These are phyloP conservation scores for Myripristis jacobus DNA, from an alignment of 2,797 vertebrate genomes.

Conservation along the genomic window DNA sequence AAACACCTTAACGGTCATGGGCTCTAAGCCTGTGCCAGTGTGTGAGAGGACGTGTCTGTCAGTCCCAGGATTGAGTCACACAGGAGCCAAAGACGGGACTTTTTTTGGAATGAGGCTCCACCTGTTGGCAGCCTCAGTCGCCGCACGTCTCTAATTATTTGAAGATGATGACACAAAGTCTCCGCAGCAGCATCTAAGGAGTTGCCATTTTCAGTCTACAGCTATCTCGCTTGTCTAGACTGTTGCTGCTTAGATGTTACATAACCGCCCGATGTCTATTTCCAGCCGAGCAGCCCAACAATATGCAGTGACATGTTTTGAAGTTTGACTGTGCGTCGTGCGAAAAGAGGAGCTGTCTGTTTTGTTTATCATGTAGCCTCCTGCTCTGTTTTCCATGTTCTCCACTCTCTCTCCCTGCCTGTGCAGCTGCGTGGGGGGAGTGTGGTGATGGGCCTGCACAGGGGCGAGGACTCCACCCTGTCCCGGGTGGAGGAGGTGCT, in stretches of 20 bases:
- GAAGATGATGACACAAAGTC: slow-evolving; percentile 1
- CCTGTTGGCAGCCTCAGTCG: slow-evolving; percentile 53
- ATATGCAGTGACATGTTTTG: slow-evolving; percentile 30
- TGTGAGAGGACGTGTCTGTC: background rate
- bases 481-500: slow-evolving; percentile 86
- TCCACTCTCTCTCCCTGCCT: background rate
- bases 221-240: slow-evolving; percentile 19
- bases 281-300: slow-evolving; percentile 14
- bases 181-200: background rate
- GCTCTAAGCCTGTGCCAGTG: background rate
- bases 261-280: slow-evolving; percentile 40
- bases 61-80: background rate
- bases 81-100: background rate
- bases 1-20: background rate
- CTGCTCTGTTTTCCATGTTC: slow-evolving; percentile 24
- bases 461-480: slow-evolving; percentile 84
- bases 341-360: background rate
- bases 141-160: slow-evolving; percentile 27
- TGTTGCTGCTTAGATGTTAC: slow-evolving; percentile 41
- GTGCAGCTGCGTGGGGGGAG: slow-evolving; percentile 87
- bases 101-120: slow-evolving; percentile 48
- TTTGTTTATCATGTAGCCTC: slow-evolving; percentile 18
- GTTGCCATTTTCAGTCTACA: slow-evolving; percentile 9
- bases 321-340: slow-evolving; percentile 17
- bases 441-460: slow-evolving; percentile 86